Base-by-base conservation (phyloP, 2,797 vertebrate species). In the Sebastes trivittatus region DNA sequence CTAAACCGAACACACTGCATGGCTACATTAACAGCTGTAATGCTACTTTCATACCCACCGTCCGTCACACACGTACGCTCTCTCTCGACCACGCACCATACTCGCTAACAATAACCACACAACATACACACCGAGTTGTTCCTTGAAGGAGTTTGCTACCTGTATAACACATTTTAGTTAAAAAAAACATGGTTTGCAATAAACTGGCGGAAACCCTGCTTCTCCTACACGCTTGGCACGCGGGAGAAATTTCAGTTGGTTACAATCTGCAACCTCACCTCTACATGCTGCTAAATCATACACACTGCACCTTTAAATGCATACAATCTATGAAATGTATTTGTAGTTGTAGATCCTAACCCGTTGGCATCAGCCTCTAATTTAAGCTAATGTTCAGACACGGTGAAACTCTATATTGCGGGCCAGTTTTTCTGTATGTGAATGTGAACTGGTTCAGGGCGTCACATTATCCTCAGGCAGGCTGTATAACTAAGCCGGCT, bases 401-500 rank as follows among this genome's bases (percentile, higher is more conserved):
- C 69, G 29, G 58, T 58, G 77, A 92, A 91, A 92, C 82, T 77
- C 72, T 76, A 90, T 56, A 88, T 54, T 42, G 27, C 11, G 27
- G 61, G 27, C 2, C 29, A 13, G 42, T 54, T 69, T 72, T 75
- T 58, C 32, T 55, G 46, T 68, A 64, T 64, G 61, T 30, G 36
- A 75, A 20, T 69, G 72, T 72, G 72, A 79, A 85, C 59, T 61
- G 49, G 80, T 77, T 55, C 69, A 27, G 54, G 30, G 38, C 42
- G 89, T 88, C 86, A 89, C 75, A 29, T 84, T 88, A 89, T 80
- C 69, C 84, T 65, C 81, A 36, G 82, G 77, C 78, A 82, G 73
- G 77, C 59, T 56, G 67, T 75, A 29, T 77, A 71, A 73, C 80
- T 77, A 82, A 85, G 84, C 64, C 69, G 4, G 54, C 55, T 75